Evolutionary conservation across 2,888 invertebrate genomes (phyloP), one percentile per base, ranked within the genome.

Genomic region (Megaustenia siamemsis): DNA sequence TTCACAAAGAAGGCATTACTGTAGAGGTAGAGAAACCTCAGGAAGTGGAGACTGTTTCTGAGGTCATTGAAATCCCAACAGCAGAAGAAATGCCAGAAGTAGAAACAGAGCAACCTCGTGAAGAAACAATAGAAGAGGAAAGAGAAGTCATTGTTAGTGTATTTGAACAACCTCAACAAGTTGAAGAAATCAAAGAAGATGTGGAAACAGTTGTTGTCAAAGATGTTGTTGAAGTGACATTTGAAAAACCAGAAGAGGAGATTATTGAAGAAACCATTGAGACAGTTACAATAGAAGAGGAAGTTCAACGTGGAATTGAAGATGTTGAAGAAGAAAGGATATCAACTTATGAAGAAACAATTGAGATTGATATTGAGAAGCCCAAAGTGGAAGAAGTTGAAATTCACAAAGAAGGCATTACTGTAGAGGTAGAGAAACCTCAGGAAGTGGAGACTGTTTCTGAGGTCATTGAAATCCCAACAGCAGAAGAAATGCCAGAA

Each of bases 371-470:
- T 38, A 68, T 84, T 21, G 86, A 87, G 49, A 75, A 84, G 66
- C 88, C 86, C n/a, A 77, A 71, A 78, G 73, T 71, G 0, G 84
- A 77, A 43, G 75, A 85, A 21, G 91, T 83, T 35, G 75, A 85
- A n/a, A 68, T 86, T 32, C 86, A 68, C 18, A 63, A 76, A 40
- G 85, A 38, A 56, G 40, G 63, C n/a, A 15, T 1, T 28, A 32
- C 78, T 66, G 85, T 86, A 12, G 38, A 76, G 56, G 60, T 35
- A 21, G 56, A 82, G 40, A 82, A 76, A 45, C 81, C 76, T 73
- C 66, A 89, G 1, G 92, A 82, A 83, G 80, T 86, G n/a, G 76
- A 78, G 68, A 69, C 96, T 92, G 94, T 89, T 38, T 86, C 86
- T 43, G 87, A 71, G 21, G 88, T 87, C 35, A 56, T 87, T 75